Evolutionary conservation across 2,113 vertebrate genomes (phyloP).

Genomic region (Tetrax tetrax): DNA sequence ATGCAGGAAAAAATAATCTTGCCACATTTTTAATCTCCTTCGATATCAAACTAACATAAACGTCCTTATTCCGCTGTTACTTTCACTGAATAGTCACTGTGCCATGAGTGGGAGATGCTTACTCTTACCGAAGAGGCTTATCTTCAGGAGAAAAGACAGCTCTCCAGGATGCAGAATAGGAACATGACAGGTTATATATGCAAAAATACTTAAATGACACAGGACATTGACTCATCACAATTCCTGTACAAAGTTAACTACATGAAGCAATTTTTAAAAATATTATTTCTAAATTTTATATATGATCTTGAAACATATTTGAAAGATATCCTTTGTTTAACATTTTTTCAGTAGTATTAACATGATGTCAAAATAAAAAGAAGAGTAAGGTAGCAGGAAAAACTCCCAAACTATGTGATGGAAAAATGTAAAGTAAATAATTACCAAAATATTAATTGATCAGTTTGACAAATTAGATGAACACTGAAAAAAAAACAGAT

Average conservation of each 20-base stretch:
- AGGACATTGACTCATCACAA: neutral
- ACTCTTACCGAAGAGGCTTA: neutral
- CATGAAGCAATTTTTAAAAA: neutral
- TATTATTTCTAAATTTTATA: neutral
- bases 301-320: neutral
- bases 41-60: conserved; percentile 7
- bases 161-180: neutral
- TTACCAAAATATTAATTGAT: neutral
- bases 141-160: neutral
- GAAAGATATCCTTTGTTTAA: neutral
- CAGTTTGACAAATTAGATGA: neutral
- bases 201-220: neutral
- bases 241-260: neutral
- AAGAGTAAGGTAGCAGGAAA: neutral
- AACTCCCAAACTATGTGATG: neutral
- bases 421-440: neutral
- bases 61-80: neutral
- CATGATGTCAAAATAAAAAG: neutral
- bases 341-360: neutral
- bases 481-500: neutral
- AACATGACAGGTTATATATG: neutral
- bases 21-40: neutral
- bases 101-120: neutral
- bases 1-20: neutral
- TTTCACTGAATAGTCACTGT: neutral